These are phyloP conservation scores for Ips nitidus DNA, from an alignment of 1,140 invertebrate genomes.

Conservation along the genomic window DNA sequence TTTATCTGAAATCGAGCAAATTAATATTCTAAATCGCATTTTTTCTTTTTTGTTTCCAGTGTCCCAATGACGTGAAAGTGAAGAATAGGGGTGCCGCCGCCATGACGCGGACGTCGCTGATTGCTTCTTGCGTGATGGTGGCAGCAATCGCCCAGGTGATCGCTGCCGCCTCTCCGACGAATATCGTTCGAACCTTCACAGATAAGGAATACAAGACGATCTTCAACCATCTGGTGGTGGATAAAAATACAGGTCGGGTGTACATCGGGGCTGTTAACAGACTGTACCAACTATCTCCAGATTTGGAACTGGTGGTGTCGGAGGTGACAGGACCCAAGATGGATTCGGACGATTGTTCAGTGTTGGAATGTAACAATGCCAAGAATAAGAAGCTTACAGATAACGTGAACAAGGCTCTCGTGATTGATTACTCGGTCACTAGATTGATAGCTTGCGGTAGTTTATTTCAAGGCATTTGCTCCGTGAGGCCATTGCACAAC, in stretches of 20 bases:
- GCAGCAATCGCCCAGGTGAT: constrained; percentile 44
- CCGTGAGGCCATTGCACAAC: constrained; percentile 84
- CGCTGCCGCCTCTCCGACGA: constrained; percentile 56
- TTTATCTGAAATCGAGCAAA: no score
- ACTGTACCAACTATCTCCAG: constrained; percentile 88
- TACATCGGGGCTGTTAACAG: constrained; percentile 94
- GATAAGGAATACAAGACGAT: constrained; percentile 59
- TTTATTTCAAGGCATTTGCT: constrained; percentile 88
- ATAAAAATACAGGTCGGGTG: constrained; percentile 84
- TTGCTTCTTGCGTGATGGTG: constrained; percentile 42
- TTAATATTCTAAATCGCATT: no score
- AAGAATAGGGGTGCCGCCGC: constrained; percentile 37
- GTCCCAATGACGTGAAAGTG: constrained; percentile 40
- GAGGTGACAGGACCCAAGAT: constrained; percentile 87
- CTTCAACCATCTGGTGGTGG: constrained; percentile 87
- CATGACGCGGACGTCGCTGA: constrained; percentile 46
- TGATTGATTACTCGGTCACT: constrained; percentile 89
- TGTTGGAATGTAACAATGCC: constrained; percentile 72
- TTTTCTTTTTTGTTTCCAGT: constrained; percentile 34
- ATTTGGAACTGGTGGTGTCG: constrained; percentile 74
- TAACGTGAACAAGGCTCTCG: constrained; percentile 94
- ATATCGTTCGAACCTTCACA: constrained; percentile 67
- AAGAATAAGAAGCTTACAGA: constrained; percentile 74
- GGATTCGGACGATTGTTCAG: constrained; percentile 88
- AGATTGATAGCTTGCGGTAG: constrained; percentile 92